Evolutionary conservation across 2,797 vertebrate species (phyloP).

Genomic region (Falco columbarius): DNA sequence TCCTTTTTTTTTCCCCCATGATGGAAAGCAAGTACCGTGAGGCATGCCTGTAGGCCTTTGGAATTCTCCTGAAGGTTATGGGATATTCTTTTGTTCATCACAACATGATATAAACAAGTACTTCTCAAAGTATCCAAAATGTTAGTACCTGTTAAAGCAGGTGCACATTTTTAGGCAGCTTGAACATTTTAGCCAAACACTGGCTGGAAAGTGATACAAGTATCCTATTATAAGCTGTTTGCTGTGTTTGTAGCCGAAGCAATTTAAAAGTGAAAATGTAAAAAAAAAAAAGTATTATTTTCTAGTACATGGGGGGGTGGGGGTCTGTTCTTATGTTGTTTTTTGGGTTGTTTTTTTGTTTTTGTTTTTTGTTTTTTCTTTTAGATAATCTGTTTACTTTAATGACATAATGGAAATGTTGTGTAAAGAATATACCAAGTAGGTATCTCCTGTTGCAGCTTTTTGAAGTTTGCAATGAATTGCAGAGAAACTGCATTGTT

Average conservation of each 20-base stretch:
- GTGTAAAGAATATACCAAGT: neutral
- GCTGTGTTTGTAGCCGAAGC: neutral
- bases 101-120: neutral
- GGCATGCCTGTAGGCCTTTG: neutral
- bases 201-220: neutral
- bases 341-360: too few species aligned
- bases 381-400: neutral
- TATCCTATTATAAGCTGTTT: neutral
- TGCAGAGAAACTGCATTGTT: neutral
- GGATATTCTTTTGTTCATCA: neutral
- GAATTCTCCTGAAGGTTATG: neutral
- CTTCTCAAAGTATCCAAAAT: neutral
- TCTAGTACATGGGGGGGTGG: neutral
- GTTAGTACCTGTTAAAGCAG: neutral
- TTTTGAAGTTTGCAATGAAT: neutral
- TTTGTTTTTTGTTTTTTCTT: neutral
- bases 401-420: neutral
- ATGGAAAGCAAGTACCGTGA: neutral
- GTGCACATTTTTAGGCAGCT: neutral
- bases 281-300: neutral
- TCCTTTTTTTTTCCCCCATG: neutral
- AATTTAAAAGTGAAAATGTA: neutral
- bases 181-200: neutral
- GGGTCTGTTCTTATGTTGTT: neutral
- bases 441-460: neutral